Percentiles rank a stretch among this genome's conserved stretches.
Conservation (phyloP, 2,888 invertebrate genomes). For the Aporophyla nigra region DNA sequence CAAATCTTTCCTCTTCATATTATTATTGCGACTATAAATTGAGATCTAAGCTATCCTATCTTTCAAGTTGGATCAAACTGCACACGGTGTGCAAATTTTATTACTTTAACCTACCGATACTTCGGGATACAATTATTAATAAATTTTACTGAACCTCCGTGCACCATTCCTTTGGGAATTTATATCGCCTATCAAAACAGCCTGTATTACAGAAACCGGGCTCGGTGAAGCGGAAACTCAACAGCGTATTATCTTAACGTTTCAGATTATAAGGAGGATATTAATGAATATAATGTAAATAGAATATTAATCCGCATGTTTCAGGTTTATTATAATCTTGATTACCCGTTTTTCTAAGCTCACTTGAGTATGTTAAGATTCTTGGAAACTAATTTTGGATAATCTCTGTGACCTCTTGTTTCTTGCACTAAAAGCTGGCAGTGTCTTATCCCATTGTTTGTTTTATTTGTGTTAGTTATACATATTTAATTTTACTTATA, state of each 20-base stretch:
- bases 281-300: slow-evolving; percentile 8
- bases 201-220: background rate
- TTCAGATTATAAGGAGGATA: background rate
- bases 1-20: no score
- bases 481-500: no score
- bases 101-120: background rate
- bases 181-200: background rate
- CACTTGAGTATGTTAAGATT: background rate
- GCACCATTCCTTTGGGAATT: background rate
- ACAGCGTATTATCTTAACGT: slow-evolving; percentile 7
- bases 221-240: slow-evolving; percentile 20
- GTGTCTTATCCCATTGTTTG: no score
- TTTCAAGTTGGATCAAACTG: no score
- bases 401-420: no score
- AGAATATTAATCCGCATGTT: background rate
- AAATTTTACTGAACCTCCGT: background rate
- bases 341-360: background rate
- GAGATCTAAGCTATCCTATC: no score
- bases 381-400: background rate
- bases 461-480: no score
- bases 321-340: background rate
- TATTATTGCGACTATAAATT: no score
- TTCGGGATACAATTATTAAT: background rate
- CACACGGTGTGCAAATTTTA: no score
- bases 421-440: no score